phyloP scores from a whole-genome alignment of 2,797 vertebrate genomes.

The Propithecus perrieri region DNA sequence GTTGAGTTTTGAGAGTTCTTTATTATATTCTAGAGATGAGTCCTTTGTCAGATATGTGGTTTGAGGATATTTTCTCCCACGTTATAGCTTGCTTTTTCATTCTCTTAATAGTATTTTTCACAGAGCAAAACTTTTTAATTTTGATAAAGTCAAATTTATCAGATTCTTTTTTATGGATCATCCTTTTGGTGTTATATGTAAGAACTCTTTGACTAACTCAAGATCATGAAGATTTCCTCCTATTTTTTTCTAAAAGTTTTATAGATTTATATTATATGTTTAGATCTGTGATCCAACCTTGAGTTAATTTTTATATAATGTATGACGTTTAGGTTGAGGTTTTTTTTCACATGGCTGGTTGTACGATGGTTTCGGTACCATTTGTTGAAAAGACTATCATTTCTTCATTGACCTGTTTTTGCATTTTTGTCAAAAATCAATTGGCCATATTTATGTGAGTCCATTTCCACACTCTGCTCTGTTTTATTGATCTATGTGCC shows the following conservation, averaged over 20 bases:
- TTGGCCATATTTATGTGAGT: background rate
- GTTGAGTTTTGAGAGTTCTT: background rate
- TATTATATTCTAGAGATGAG: background rate
- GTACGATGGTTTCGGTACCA: background rate
- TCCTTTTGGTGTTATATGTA: background rate
- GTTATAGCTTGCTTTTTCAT: background rate
- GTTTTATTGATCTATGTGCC: background rate
- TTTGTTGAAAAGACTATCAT: background rate
- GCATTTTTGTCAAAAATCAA: background rate
- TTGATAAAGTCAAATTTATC: background rate
- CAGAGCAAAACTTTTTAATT: background rate
- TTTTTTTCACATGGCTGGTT: background rate
- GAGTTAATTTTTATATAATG: constrained; percentile 9
- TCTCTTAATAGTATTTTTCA: background rate
- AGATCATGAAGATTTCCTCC: background rate
- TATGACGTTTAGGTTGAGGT: background rate
- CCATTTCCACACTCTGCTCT: constrained; percentile 5
- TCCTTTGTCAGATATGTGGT: background rate
- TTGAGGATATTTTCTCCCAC: background rate
- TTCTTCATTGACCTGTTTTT: background rate
- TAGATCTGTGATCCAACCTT: background rate
- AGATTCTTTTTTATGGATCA: background rate
- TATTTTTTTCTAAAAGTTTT: background rate
- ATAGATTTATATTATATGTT: background rate
- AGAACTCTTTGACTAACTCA: background rate